A percentile compares a stretch with the other conserved stretches of the same genome.
Conservation (phyloP, 1,140 invertebrate genomes). For the Oryctes rhinoceros region DNA sequence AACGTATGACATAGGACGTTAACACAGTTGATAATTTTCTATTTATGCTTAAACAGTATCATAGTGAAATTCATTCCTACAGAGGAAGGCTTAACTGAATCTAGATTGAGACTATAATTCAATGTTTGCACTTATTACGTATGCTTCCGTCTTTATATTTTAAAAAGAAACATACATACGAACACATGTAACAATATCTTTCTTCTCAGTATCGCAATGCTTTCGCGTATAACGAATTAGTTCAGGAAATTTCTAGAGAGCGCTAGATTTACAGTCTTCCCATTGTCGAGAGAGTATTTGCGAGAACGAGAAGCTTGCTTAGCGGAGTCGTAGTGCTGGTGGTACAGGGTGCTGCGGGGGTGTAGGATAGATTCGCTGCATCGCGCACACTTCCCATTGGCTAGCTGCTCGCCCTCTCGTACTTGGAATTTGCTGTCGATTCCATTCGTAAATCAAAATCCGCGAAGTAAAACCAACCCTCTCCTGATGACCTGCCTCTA, state of each 20-base stretch:
- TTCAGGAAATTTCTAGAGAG: constrained; percentile 25
- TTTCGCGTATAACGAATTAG: background rate
- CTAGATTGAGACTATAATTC: too few relatives aligned
- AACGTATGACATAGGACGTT: too few relatives aligned
- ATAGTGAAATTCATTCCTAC: too few relatives aligned
- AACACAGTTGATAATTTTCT: too few relatives aligned
- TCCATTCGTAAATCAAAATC: constrained; percentile 60
- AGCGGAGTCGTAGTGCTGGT: constrained; percentile 20
- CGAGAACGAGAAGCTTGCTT: constrained; percentile 17
- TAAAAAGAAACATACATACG: too few relatives aligned
- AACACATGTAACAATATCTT: too few relatives aligned
- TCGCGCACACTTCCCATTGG: constrained; percentile 55
- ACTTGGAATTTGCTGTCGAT: constrained; percentile 58
- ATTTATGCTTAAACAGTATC: too few relatives aligned
- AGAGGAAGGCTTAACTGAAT: too few relatives aligned
- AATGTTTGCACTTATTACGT: too few relatives aligned
- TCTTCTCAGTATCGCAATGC: background rate
- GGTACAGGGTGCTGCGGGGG: constrained; percentile 33
- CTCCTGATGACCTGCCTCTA: constrained; percentile 44
- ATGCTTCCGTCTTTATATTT: too few relatives aligned
- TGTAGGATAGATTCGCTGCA: constrained; percentile 46
- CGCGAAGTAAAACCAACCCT: constrained; percentile 55
- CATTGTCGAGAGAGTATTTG: constrained; percentile 8
- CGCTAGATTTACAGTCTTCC: constrained; percentile 23
- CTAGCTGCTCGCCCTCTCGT: constrained; percentile 50